Evolutionary conservation across 2,113 vertebrate species (phyloP).

Genomic region (Potamarius usumacintae): DNA sequence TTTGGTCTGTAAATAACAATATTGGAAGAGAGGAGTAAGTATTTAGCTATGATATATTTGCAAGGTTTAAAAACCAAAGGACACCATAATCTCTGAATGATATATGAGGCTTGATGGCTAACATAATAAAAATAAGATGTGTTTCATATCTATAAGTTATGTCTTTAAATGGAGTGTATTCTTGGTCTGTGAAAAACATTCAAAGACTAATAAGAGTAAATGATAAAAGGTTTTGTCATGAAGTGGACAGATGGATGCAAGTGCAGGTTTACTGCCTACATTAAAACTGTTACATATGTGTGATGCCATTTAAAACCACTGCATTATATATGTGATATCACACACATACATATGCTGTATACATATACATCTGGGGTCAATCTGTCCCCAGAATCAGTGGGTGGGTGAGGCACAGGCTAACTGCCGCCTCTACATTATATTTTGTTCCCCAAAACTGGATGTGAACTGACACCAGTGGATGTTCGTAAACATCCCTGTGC

Average conservation of each 20-base stretch:
- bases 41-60: neutral
- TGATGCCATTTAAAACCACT: too few relatives aligned
- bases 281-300: neutral
- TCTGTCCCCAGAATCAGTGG: too few relatives aligned
- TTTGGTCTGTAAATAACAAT: neutral
- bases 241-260: neutral
- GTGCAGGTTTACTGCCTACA: neutral
- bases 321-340: too few relatives aligned
- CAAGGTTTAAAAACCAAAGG: neutral
- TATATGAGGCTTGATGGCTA: neutral
- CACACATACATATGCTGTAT: too few relatives aligned
- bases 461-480: too few relatives aligned
- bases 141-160: neutral
- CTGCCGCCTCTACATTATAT: too few relatives aligned
- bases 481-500: too few relatives aligned
- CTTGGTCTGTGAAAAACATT: neutral
- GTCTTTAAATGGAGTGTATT: neutral
- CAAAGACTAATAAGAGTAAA: neutral
- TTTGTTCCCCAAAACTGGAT: too few relatives aligned
- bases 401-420: too few relatives aligned
- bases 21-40: neutral
- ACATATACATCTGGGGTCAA: too few relatives aligned
- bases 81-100: neutral
- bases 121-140: neutral
- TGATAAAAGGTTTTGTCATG: neutral